Conservation (phyloP, 2,797 vertebrate species). For the Austrolebias charrua region DNA sequence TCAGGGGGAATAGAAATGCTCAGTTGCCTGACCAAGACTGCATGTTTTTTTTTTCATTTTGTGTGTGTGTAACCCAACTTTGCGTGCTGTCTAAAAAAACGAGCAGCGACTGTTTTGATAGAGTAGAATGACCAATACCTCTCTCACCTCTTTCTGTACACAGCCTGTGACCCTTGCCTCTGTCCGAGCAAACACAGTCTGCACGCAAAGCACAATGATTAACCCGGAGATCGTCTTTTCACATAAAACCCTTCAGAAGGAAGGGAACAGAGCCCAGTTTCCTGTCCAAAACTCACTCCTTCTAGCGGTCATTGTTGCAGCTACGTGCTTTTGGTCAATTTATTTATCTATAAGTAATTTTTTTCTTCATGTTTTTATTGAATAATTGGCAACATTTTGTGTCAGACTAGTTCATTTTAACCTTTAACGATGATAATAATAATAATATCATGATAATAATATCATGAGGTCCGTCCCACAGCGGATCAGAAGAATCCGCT, state of each 20-base stretch:
- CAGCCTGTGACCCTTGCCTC: constrained; percentile 83
- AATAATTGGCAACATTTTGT: too few relatives aligned
- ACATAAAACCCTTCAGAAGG: constrained; percentile 21
- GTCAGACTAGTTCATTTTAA: neutral
- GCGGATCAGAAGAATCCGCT: too few relatives aligned
- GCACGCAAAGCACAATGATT: constrained; percentile 86
- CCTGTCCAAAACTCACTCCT: neutral
- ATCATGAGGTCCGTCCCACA: too few relatives aligned
- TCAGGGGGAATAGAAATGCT: neutral
- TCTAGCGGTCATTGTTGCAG: neutral
- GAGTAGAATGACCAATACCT: constrained; percentile 74
- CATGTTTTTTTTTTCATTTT: constrained; percentile 10
- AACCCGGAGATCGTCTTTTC: constrained; percentile 71
- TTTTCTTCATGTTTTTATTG: neutral
- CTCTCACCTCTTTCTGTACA: constrained; percentile 76
- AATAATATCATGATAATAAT: neutral
- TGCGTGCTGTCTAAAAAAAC: constrained; percentile 71
- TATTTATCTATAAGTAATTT: neutral
- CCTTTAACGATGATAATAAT: neutral
- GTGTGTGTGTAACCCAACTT: constrained; percentile 44
- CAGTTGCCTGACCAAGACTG: constrained; percentile 3
- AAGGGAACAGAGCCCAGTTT: constrained; percentile 8
- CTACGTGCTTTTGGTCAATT: neutral
- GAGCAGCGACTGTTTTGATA: constrained; percentile 78
- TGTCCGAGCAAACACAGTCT: constrained; percentile 84